Evolutionary conservation across 2,797 vertebrate species (phyloP).

Genomic region (Monodelphis domestica): DNA sequence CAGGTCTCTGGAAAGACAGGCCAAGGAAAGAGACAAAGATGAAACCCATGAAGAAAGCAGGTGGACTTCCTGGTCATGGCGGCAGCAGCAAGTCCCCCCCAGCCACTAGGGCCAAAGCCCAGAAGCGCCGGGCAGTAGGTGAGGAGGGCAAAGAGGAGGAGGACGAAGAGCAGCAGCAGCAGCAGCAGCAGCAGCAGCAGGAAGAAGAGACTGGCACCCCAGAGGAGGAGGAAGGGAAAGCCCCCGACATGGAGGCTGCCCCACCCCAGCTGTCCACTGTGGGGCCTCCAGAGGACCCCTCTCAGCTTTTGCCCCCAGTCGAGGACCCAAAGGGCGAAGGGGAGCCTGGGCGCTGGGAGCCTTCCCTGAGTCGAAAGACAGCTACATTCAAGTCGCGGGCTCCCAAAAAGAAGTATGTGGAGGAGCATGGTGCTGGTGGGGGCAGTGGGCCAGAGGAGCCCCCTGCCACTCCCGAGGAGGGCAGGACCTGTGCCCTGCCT

Average conservation of each 20-base stretch:
- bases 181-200: constrained; percentile 72
- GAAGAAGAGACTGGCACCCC: constrained; percentile 88
- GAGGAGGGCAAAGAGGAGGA: constrained; percentile 80
- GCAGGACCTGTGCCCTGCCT: constrained; percentile 66
- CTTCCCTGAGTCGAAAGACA: constrained; percentile 90
- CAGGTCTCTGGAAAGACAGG: constrained; percentile 59
- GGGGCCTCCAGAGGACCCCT: constrained; percentile 39
- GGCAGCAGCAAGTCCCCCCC: constrained; percentile 85
- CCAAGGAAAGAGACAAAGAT: constrained; percentile 78
- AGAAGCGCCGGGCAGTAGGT: constrained; percentile 81
- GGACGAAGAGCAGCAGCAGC: constrained; percentile 81
- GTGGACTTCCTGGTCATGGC: constrained; percentile 85
- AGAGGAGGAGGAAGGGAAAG: constrained; percentile 85
- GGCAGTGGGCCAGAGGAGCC: constrained; percentile 69
- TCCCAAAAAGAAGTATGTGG: constrained; percentile 93
- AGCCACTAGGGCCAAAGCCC: constrained; percentile 88
- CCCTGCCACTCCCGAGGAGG: constrained; percentile 60
- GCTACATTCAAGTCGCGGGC: constrained; percentile 94
- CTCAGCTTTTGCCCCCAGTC: neutral
- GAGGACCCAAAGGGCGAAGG: constrained; percentile 74
- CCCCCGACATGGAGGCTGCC: constrained; percentile 78
- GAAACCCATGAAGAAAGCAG: constrained; percentile 91
- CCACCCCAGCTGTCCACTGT: constrained; percentile 43
- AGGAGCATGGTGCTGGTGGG: constrained; percentile 81
- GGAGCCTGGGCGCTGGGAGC: constrained; percentile 73